Evolutionary conservation across 2,113 vertebrate species (phyloP), one percentile per base, ranked within the genome.

Genomic region (Caloenas nicobarica): DNA sequence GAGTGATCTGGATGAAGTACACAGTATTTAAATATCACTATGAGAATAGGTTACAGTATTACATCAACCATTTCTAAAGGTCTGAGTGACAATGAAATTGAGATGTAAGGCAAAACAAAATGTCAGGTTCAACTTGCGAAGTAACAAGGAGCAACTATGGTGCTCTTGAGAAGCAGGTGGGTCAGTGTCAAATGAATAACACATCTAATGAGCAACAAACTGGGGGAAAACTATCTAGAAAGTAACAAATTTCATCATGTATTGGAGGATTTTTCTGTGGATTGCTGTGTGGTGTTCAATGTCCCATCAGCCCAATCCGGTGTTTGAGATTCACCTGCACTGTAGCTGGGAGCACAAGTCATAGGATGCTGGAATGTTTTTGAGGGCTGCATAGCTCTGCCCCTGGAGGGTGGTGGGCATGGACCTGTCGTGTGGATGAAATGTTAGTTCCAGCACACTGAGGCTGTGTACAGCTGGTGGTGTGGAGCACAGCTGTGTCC

Each of bases 91-190:
- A 94, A 66, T 81, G 91, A 94, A 95, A 95, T 69, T 91, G 79
- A 94, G 81, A 89, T 94, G 51, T 44, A 80, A 93, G 82, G 26
- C 71, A 94, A 97, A 95, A 80, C 78, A 95, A 96, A 97, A 95
- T 93, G 94, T 91, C 94, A 95, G n/a, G 18, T 91, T 94, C 58
- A 91, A 58, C 61, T 16, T 69, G 28, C 44, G 54, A 72, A 69
- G 89, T 70, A 77, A 58, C 26, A 46, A 66, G 36, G 58, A 90
- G 40, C 53, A 86, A 23, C 68, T 93, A 51, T 8, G 42, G 51
- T 68, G 81, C 85, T 68, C 87, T 66, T 58, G 94, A 95, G 94
- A 85, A 93, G 51, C 44, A 64, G 74, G 36, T 72, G 5, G 29
- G 50, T 77, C 51, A 38, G 81, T 66, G 85, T 70, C 82, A 91